A percentile compares a stretch with the other conserved stretches of the same genome.
Conservation (phyloP, 2,797 vertebrate genomes). For the Neosalanx taihuensis region DNA sequence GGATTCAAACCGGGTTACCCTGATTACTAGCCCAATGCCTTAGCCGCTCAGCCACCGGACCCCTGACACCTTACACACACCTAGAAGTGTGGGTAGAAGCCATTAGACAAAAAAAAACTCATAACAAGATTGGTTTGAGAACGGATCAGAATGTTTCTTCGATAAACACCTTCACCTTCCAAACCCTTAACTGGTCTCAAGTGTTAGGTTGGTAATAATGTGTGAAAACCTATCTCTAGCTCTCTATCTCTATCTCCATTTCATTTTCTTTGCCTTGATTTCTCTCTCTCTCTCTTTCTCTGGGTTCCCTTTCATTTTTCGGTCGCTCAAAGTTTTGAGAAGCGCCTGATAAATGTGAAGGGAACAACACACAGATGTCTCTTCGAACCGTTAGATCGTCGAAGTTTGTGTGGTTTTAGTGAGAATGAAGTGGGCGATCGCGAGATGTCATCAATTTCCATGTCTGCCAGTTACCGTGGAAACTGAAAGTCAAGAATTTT, state of each 20-base stretch:
- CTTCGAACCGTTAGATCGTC: slow-evolving; percentile 26
- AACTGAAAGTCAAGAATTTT: slow-evolving; percentile 69
- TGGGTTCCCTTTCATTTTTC: neutral
- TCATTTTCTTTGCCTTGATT: no score
- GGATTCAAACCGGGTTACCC: no score
- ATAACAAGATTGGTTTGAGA: slow-evolving; percentile 21
- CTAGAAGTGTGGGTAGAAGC: slow-evolving; percentile 18
- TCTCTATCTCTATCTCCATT: no score
- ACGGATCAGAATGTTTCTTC: no score
- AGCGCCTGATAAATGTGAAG: neutral
- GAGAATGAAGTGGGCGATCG: slow-evolving; percentile 69
- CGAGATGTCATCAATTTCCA: slow-evolving; percentile 72
- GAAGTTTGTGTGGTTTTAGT: slow-evolving; percentile 59
- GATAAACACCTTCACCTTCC: no score
- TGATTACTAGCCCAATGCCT: no score
- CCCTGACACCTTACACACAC: no score
- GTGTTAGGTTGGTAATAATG: neutral
- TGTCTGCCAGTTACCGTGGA: slow-evolving; percentile 73
- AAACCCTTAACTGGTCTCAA: neutral
- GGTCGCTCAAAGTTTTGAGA: neutral
- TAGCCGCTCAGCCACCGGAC: no score
- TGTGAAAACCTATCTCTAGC: no score
- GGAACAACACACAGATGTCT: neutral
- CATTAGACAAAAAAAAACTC: slow-evolving; percentile 22
- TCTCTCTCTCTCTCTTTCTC: no score